phyloP scores from a whole-genome alignment of 2,888 invertebrate genomes.

The Synanthedon vespiformis region DNA sequence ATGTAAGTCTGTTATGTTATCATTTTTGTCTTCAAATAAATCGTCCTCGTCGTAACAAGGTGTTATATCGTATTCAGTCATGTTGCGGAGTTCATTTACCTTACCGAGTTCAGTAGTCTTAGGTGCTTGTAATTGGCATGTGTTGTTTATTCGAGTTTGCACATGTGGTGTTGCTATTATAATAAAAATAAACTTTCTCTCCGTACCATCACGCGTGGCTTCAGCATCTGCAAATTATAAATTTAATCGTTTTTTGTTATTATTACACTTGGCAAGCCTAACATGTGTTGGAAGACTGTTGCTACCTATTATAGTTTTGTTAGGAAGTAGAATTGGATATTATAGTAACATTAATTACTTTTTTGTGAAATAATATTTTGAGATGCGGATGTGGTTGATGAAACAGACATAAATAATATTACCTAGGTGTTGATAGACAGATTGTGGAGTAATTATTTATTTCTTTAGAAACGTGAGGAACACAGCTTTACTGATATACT shows the following conservation, averaged over 20 bases:
- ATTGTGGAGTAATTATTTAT: too few relatives aligned
- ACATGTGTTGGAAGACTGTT: constrained; percentile 42
- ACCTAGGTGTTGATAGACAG: too few relatives aligned
- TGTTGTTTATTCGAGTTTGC: constrained; percentile 46
- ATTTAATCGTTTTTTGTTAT: constrained; percentile 49
- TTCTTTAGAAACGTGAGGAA: too few relatives aligned
- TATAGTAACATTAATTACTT: constrained; percentile 1
- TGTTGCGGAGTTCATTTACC: constrained; percentile 48
- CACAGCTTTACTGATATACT: too few relatives aligned
- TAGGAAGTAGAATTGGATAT: constrained; percentile 8
- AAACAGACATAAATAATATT: neutral
- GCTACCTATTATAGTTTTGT: constrained; percentile 19
- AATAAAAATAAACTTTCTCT: constrained; percentile 70
- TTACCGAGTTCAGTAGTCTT: constrained; percentile 49
- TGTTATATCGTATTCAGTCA: constrained; percentile 58
- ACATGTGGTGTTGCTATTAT: constrained; percentile 67
- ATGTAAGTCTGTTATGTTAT: constrained; percentile 53
- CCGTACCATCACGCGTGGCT: constrained; percentile 52
- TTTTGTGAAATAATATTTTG: constrained; percentile 2
- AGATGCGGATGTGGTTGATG: constrained; percentile 7
- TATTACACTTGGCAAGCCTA: constrained; percentile 24
- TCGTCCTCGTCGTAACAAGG: constrained; percentile 48
- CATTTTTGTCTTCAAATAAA: constrained; percentile 44
- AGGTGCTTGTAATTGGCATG: constrained; percentile 52
- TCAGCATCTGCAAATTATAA: constrained; percentile 64